These are phyloP conservation scores for Anaspis maculata DNA, from an alignment of 2,888 invertebrate species.

Conservation along the genomic window DNA sequence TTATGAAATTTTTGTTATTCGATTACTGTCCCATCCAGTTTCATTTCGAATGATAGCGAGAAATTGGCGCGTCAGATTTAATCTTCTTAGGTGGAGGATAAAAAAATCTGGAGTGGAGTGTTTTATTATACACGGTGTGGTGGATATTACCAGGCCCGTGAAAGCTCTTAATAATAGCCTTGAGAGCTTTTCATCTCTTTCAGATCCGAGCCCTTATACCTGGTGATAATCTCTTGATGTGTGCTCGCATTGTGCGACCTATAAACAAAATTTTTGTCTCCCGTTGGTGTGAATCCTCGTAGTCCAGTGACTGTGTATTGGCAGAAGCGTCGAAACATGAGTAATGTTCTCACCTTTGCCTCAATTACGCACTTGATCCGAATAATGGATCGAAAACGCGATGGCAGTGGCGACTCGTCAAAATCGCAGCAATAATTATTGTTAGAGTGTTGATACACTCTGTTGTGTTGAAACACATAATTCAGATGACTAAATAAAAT, in stretches of 20 bases:
- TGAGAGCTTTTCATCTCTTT: slow-evolving; percentile 15
- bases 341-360: slow-evolving; percentile 23
- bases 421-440: too few species aligned
- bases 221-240: slow-evolving; percentile 16
- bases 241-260: slow-evolving; percentile 18
- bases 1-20: slow-evolving; percentile 14
- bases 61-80: too few species aligned
- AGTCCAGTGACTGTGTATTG: too few species aligned
- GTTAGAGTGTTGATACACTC: too few species aligned
- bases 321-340: slow-evolving; percentile 21
- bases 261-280: slow-evolving; percentile 17
- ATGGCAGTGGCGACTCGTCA: too few species aligned
- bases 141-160: slow-evolving; percentile 18
- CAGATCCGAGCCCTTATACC: slow-evolving; percentile 14
- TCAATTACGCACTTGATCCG: too few species aligned
- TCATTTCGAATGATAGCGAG: too few species aligned
- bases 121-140: slow-evolving; percentile 21
- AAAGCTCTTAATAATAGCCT: slow-evolving; percentile 20
- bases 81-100: slow-evolving; percentile 15
- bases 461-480: too few species aligned
- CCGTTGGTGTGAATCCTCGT: slow-evolving; percentile 21
- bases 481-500: too few species aligned
- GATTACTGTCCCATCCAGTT: too few species aligned
- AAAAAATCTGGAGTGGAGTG: slow-evolving; percentile 11
- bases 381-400: too few species aligned